Base-by-base conservation (phyloP, 1,140 invertebrate genomes). In the Yoshiicerus persimilis region DNA sequence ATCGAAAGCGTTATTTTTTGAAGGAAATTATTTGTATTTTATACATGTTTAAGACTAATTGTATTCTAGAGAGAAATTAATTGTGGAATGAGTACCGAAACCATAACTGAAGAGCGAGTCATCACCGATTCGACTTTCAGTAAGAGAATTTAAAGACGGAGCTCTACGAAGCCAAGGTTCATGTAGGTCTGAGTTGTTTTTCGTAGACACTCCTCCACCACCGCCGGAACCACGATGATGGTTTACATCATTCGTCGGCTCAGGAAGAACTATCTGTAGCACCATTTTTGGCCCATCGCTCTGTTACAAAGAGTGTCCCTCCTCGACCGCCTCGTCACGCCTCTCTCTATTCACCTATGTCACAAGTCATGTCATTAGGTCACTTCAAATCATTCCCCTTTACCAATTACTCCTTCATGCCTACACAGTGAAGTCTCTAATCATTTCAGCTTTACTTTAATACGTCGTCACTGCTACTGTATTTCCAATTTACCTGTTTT, bases 211-310 rank as follows among this genome's bases (percentile, higher is more conserved):
- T 66, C 56, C 86, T 47, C 41, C 27, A 80, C 70, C 86, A 86
- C 41, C 80, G 32, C 39, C 38, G 39, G 75, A 88, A 41, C 36
- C 85, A 41, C 87, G 36, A 64, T 86, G 86, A 84, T 87, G 86
- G 86, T 89, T 90, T 41, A 86, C 88, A 88, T 91, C 77, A 86
- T 88, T 88, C 64, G 87, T 87, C 30, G 91, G 91, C 47, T 90
- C 88, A n/a, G 91, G 91, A 41, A 91, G 88, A 13, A 90, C 90
- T 91, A 91, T 89, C 89, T 91, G 91, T 16, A 91, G 88, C 41
- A 91, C 91, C 91, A 91, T 91, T 80, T 80, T 80, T 80, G 30
- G 75, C 75, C 75, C 75, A 80, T 80, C 34, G 75, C 75, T 80
- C 30, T 80, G 75, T 80, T 80, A 80, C 75, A 34, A 80, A 80